Evolutionary conservation across 2,113 vertebrate species (phyloP), one percentile per base, ranked within the genome.

Genomic region (Orcinus orca): DNA sequence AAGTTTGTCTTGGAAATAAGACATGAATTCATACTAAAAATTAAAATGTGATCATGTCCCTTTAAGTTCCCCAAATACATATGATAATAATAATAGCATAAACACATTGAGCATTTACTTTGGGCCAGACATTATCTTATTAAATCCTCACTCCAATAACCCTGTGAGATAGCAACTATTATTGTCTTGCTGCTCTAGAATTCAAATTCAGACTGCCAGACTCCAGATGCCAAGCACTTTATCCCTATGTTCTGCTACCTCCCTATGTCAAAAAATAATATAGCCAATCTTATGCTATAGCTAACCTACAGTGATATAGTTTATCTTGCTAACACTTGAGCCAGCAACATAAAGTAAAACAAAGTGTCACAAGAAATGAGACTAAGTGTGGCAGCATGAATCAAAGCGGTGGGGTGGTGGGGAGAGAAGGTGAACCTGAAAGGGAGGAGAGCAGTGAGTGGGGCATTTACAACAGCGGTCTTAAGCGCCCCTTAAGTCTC

Each of bases 341-440:
- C 29, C 68, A 95, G 31, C 15, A 91, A 94, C 53, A 76, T 77
- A 82, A 92, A 91, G 55, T 79, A 79, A 93, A 88, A 85, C 25
- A 65, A 88, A 79, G 33, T 73, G 53, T 33, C 47, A 53, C 71
- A 90, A 92, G 25, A 84, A 36, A 63, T 79, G 31, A 90, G 41
- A 86, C 50, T 53, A 53, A 53, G 33, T 71, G 71, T 79, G 25
- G 50, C 38, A 62, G 20, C 62, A 26, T 76, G 25, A 85, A 41
- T 41, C 50, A 80, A 93, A 87, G 10, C 29, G n/a, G 33, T 53
- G 25, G 6, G 21, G 8, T 14, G 77, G 26, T 2, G 8, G 23
- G 15, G 3, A 17, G 6, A 20, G 20, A 76, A 83, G 26, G 81
- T 50, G n/a, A 92, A 29, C 44, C 44, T 63, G 31, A 73, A 68